Evolutionary conservation across 2,888 invertebrate species (phyloP).

Genomic region (Trissolcus japonicus): DNA sequence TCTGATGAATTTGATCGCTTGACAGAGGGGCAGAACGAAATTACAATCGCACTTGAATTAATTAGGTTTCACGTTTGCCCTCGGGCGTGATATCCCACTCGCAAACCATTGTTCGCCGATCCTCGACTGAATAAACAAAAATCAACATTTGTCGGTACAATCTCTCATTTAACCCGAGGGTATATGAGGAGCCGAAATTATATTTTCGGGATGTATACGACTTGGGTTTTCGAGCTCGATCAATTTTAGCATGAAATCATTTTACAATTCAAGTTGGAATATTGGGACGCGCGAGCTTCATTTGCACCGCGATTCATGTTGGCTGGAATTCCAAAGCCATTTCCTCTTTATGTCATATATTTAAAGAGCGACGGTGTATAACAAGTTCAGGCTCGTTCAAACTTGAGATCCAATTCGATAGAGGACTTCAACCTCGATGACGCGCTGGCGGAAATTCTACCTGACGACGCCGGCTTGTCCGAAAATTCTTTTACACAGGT

Average conservation of each 20-base stretch:
- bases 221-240: no score
- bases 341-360: conserved; percentile 37
- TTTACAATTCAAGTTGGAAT: not conserved
- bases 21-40: not conserved
- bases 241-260: no score
- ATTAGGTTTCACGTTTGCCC: not conserved
- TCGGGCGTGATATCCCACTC: no score
- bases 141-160: no score
- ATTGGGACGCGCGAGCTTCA: conserved; percentile 14
- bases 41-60: not conserved
- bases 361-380: conserved; percentile 24
- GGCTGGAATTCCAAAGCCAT: conserved; percentile 18
- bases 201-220: no score
- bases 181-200: no score
- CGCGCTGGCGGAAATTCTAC: conserved; percentile 23
- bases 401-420: conserved; percentile 31
- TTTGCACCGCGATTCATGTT: conserved; percentile 17
- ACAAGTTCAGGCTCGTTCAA: conserved; percentile 35
- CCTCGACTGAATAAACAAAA: no score
- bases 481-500: conserved; percentile 18
- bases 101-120: no score
- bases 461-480: conserved; percentile 13
- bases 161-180: no score
- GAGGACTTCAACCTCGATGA: conserved; percentile 47
- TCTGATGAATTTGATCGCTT: not conserved